Percentiles rank a stretch among this genome's conserved stretches.
These are phyloP conservation scores for Brienomyrus longianalis DNA, from an alignment of 2,113 vertebrate genomes.

Conservation along the genomic window DNA sequence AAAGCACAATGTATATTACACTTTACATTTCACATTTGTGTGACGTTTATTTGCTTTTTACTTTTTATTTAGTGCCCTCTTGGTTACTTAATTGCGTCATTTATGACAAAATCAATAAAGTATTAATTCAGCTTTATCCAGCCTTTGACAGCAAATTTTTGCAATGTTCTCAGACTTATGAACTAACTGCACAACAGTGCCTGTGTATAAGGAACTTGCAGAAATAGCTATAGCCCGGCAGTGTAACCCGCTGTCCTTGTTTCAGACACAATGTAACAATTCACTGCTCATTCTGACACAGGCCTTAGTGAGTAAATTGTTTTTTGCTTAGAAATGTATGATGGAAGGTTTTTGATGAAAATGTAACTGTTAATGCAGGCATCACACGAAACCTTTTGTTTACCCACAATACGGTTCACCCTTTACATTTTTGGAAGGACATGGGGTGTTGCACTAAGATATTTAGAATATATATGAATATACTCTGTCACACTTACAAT, in stretches of 20 bases:
- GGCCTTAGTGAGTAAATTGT: neutral
- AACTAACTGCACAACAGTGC: neutral
- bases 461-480: neutral
- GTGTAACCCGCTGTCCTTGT: neutral
- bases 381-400: neutral
- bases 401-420: neutral
- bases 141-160: neutral
- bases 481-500: neutral
- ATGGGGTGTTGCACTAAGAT: neutral
- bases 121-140: neutral
- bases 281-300: neutral
- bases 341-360: neutral
- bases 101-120: neutral
- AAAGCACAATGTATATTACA: neutral
- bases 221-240: neutral
- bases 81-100: neutral
- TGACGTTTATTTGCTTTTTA: neutral
- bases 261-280: neutral
- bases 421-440: neutral
- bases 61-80: neutral
- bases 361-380: neutral
- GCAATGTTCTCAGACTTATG: neutral
- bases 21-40: neutral
- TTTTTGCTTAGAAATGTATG: neutral
- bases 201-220: neutral